These are phyloP conservation scores for Drosophila colorata DNA, from an alignment of 2,888 invertebrate genomes.

Conservation along the genomic window DNA sequence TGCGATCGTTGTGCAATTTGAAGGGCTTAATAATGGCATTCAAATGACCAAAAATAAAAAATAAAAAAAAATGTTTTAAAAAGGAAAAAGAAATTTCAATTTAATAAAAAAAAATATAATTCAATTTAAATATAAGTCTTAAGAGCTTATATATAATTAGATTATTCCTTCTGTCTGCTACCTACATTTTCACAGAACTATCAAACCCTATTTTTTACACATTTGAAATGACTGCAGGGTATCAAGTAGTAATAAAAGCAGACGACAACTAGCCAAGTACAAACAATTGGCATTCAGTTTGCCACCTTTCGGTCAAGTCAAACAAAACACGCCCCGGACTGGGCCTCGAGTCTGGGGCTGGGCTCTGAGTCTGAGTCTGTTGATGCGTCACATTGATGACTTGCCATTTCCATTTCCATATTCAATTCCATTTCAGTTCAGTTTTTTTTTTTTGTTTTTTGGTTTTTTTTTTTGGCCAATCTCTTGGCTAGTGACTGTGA, in stretches of 20 bases:
- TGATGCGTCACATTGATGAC: slow-evolving; percentile 52
- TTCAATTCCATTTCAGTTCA: not conserved
- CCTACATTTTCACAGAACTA: too few relatives aligned
- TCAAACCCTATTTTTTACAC: not conserved
- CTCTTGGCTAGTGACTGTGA: slow-evolving; percentile 11
- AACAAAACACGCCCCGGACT: slow-evolving; percentile 37
- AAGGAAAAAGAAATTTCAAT: too few relatives aligned
- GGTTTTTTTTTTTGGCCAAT: slow-evolving; percentile 24
- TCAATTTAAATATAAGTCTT: too few relatives aligned
- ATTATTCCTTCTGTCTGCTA: too few relatives aligned
- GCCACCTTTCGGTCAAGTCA: slow-evolving; percentile 58
- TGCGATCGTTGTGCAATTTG: too few relatives aligned
- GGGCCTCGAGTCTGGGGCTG: slow-evolving; percentile 1
- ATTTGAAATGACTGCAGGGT: not conserved
- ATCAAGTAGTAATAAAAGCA: slow-evolving; percentile 6
- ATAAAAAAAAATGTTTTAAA: too few relatives aligned
- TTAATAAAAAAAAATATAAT: too few relatives aligned
- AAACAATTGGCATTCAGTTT: slow-evolving; percentile 51
- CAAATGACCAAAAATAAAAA: too few relatives aligned
- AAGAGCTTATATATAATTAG: too few relatives aligned
- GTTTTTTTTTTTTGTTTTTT: slow-evolving; percentile 5
- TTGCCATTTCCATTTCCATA: slow-evolving; percentile 25
- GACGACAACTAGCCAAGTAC: slow-evolving; percentile 30
- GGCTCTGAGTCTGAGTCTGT: not conserved
- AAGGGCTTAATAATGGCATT: too few relatives aligned